Percentiles rank a stretch among this genome's conserved stretches.
Evolutionary conservation across 2,797 vertebrate species (phyloP).

Genomic region (Poeciliopsis paucimaculata): DNA sequence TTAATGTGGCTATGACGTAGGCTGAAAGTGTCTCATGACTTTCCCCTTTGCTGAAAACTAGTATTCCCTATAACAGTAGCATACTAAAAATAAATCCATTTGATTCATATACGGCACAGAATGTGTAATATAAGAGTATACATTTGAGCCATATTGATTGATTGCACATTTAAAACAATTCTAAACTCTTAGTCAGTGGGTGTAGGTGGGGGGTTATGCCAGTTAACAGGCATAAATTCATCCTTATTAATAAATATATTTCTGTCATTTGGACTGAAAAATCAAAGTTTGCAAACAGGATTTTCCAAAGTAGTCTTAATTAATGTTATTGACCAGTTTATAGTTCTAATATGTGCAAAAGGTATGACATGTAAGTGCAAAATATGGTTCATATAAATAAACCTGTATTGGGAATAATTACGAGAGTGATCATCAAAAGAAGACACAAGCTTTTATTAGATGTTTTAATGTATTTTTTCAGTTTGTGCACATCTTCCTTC

Average conservation of each 20-base stretch:
- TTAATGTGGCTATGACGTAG: background rate
- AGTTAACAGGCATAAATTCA: background rate
- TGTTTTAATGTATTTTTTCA: background rate
- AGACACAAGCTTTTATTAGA: background rate
- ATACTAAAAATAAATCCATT: background rate
- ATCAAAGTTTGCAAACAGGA: background rate
- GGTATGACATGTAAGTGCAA: background rate
- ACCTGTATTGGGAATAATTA: background rate
- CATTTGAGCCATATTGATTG: background rate
- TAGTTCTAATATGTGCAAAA: too few relatives aligned
- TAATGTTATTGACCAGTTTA: background rate
- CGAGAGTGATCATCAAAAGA: background rate
- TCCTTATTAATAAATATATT: background rate
- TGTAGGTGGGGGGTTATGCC: too few relatives aligned
- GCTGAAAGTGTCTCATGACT: background rate
- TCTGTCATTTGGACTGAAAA: background rate
- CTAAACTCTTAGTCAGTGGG: background rate
- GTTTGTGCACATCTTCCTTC: constrained; percentile 3
- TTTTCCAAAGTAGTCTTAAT: background rate
- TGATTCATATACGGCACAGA: background rate
- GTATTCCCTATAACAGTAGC: background rate
- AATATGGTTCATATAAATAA: background rate
- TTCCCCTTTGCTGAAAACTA: background rate
- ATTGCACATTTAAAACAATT: background rate
- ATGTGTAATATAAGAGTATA: background rate